These are phyloP conservation scores for Thelaira solivaga DNA, from an alignment of 2,888 invertebrate species.

Conservation along the genomic window DNA sequence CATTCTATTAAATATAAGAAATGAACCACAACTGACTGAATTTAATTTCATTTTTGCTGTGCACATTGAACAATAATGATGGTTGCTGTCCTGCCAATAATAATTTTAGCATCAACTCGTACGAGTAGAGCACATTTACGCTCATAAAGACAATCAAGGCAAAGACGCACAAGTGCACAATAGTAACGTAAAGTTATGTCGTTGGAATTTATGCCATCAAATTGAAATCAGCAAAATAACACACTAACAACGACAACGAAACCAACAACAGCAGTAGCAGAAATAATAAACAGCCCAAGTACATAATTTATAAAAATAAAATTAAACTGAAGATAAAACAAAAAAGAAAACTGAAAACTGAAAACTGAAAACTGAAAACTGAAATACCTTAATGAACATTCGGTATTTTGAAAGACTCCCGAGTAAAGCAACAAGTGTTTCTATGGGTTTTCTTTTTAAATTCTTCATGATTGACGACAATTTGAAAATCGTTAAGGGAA, in stretches of 20 bases:
- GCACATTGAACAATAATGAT: neutral
- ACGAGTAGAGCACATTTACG: neutral
- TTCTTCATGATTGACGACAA: slow-evolving; percentile 20
- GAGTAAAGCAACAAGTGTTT: slow-evolving; percentile 47
- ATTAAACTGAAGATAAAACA: no score
- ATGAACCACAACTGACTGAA: slow-evolving; percentile 46
- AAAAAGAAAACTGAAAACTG: no score
- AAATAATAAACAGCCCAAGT: slow-evolving; percentile 14
- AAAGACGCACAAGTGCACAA: neutral
- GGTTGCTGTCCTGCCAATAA: neutral
- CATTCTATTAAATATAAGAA: slow-evolving; percentile 57
- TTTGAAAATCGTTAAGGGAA: slow-evolving; percentile 24
- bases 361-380: slow-evolving; percentile 51
- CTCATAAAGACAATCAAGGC: neutral
- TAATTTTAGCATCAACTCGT: neutral
- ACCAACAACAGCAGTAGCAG: neutral
- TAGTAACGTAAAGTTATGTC: slow-evolving; percentile 47
- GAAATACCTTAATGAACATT: slow-evolving; percentile 51
- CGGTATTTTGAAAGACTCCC: slow-evolving; percentile 48
- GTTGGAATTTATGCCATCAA: slow-evolving; percentile 47
- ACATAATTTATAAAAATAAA: no score
- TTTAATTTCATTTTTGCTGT: slow-evolving; percentile 4
- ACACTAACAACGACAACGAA: neutral
- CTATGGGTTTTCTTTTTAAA: slow-evolving; percentile 18
- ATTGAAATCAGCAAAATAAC: slow-evolving; percentile 42